Conservation (phyloP, 1,140 invertebrate species). For the Bombus terrestris region DNA sequence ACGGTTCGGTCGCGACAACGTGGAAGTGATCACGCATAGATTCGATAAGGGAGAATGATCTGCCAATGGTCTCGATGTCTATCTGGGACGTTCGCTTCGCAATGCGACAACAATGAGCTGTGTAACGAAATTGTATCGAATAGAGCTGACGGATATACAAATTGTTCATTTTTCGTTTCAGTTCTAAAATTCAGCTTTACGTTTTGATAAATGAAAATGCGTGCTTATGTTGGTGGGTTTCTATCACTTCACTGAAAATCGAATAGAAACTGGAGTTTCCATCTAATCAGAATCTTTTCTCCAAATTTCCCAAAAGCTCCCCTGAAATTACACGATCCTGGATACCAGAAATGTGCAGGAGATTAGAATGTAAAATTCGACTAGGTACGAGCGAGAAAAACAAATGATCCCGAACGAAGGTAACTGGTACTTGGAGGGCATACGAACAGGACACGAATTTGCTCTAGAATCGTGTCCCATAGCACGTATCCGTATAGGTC, state of each 20-base stretch:
- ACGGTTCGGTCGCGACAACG: background rate
- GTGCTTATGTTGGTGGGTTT: too few relatives aligned
- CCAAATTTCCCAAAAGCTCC: too few relatives aligned
- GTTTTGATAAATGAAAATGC: too few relatives aligned
- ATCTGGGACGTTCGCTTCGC: too few relatives aligned
- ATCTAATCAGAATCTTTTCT: background rate
- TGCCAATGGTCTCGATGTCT: background rate
- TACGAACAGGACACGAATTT: background rate
- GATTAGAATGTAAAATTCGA: conserved; percentile 27
- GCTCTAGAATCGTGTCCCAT: conserved; percentile 1
- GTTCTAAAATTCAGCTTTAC: too few relatives aligned
- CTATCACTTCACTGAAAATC: too few relatives aligned
- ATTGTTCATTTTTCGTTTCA: too few relatives aligned
- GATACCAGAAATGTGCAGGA: background rate
- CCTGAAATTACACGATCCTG: too few relatives aligned
- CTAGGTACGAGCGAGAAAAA: background rate
- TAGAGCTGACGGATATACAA: too few relatives aligned
- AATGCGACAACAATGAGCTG: background rate
- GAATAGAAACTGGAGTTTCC: too few relatives aligned
- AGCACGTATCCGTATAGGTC: background rate
- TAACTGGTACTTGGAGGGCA: conserved; percentile 1
- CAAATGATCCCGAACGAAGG: conserved; percentile 25
- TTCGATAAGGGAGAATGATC: conserved; percentile 37
- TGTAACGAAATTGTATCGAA: background rate
- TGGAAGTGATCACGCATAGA: background rate